phyloP scores from a whole-genome alignment of 2,888 invertebrate species.

The Heliconius cydno region DNA sequence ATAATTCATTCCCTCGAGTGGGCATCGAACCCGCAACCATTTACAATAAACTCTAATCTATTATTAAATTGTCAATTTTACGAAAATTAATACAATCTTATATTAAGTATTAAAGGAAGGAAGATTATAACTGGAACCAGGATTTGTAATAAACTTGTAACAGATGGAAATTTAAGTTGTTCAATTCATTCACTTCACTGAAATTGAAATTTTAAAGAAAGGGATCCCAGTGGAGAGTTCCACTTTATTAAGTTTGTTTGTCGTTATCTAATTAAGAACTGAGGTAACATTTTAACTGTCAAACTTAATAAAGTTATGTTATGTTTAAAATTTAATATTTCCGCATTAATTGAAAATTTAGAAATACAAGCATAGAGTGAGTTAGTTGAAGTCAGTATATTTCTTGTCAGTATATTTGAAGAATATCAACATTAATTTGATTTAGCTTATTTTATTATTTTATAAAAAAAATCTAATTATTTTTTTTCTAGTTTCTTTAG shows the following conservation, averaged over 20 bases:
- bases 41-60: no score
- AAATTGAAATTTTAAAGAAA: conserved; percentile 1
- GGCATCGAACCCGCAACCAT: no score
- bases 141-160: background rate
- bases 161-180: conserved; percentile 13
- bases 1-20: no score
- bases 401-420: no score
- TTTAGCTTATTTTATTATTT: no score
- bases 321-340: background rate
- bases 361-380: background rate
- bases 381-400: background rate
- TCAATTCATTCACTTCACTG: conserved; percentile 4
- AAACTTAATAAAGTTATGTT: conserved; percentile 11
- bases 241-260: conserved; percentile 9
- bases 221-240: background rate
- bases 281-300: background rate
- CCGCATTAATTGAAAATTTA: background rate
- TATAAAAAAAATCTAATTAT: no score
- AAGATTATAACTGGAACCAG: background rate
- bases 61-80: no score
- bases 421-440: no score
- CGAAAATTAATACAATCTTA: no score
- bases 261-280: conserved; percentile 10
- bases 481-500: no score
- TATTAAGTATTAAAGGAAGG: background rate